Evolutionary conservation across 2,888 invertebrate species (phyloP), one percentile per base, ranked within the genome.

Genomic region (Lasioglossum oenotherae): DNA sequence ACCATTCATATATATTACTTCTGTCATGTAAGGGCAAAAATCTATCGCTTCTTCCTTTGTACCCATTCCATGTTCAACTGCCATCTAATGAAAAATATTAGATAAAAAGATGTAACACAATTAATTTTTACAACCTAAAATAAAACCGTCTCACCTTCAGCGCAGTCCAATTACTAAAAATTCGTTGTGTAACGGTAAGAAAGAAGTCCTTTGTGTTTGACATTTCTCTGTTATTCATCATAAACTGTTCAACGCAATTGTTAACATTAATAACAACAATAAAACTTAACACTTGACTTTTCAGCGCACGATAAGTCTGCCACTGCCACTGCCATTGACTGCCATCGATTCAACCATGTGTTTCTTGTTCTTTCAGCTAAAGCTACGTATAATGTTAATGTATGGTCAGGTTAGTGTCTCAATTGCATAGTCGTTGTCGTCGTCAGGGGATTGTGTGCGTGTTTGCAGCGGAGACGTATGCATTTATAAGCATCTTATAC

Each of bases 91-190:
- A 86, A 44, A 75, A 44, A 75, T 53, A 16, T 67, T 16, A 74
- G 57, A 76, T 53, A 74, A 80, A 14, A 44, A n/a, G 49, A 71
- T n/a, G n/a, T 3, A 14, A 60, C 27, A 69, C 19, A 3, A 10
- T 27, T 44, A 3, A 67, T 71, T 49, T 76, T 38, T 23, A 44
- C 23, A 57, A 16, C n/a, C 23, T 57, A 60, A 16, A 16, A 19
- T 4, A 78, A 78, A 38, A 57, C 12, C 2, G 46, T 35, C 75
- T 71, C 67, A 94, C 94, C 86, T 78, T 93, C 14, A 94, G 84
- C 16, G 94, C 95, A 19, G 94, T 94, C 95, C 95, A 95, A 77
- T 95, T 95, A 80, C 94, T 94, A 49, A 95, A 94, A 85, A 95
- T 91, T 80, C 94, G 92, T 87, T 93, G 92, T n/a, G 90, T 88